These are phyloP conservation scores for Globodera rostochiensis DNA, from an alignment of 1,140 invertebrate genomes.

Conservation along the genomic window DNA sequence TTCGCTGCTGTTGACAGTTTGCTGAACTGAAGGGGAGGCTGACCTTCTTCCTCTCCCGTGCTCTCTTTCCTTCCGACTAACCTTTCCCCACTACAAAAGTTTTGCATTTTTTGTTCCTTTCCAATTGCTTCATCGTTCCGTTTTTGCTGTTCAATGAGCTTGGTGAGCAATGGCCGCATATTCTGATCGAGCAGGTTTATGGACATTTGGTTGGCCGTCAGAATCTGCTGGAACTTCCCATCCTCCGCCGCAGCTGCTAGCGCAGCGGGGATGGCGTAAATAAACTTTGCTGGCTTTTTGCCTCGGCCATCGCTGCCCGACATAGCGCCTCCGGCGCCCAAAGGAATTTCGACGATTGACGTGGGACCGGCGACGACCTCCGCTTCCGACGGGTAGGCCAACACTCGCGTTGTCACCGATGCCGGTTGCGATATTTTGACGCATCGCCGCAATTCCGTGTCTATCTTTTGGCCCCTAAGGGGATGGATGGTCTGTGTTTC, in stretches of 20 bases:
- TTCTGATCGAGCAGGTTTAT: slow-evolving; percentile 50
- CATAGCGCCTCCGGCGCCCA: background rate
- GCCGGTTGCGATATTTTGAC: background rate
- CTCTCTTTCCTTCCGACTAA: background rate
- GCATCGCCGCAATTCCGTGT: slow-evolving; percentile 8
- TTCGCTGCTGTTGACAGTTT: background rate
- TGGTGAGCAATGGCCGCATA: slow-evolving; percentile 27
- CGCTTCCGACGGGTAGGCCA: slow-evolving; percentile 8
- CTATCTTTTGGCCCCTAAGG: slow-evolving; percentile 13
- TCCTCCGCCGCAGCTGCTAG: slow-evolving; percentile 19
- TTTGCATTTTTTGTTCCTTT: background rate
- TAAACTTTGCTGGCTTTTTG: slow-evolving; percentile 19
- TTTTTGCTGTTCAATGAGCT: background rate
- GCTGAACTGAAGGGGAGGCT: background rate
- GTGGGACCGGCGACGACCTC: background rate
- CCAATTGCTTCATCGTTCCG: background rate
- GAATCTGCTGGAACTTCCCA: slow-evolving; percentile 51
- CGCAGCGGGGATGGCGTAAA: slow-evolving; percentile 42
- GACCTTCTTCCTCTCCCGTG: background rate
- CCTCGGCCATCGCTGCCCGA: background rate
- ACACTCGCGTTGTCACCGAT: background rate
- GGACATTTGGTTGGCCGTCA: slow-evolving; percentile 53
- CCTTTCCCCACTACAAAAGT: background rate
- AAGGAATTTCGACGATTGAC: background rate
- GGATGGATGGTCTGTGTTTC: background rate